Percentiles rank a stretch among this genome's conserved stretches.
Evolutionary conservation across 2,797 vertebrate genomes (phyloP).

Genomic region (Eulemur albifrons): DNA sequence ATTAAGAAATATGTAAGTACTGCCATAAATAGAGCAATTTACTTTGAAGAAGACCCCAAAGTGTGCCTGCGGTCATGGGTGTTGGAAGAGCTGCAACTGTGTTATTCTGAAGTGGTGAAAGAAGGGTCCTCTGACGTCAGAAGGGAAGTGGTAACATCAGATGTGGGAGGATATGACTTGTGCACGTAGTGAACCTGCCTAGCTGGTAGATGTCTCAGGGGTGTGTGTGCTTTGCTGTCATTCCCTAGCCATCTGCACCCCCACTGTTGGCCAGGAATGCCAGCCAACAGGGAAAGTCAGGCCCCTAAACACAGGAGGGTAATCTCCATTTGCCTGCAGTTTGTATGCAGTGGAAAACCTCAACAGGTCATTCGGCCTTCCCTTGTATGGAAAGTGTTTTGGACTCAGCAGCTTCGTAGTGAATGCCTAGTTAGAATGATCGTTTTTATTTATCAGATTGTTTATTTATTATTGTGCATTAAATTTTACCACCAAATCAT

Average conservation of each 20-base stretch:
- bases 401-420: background rate
- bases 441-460: background rate
- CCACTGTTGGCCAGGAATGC: background rate
- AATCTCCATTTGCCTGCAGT: background rate
- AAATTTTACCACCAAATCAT: background rate
- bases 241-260: background rate
- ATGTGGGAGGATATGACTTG: background rate
- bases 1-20: background rate
- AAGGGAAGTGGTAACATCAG: background rate
- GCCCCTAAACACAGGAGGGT: background rate
- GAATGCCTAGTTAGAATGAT: background rate
- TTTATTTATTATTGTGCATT: background rate
- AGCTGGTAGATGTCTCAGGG: accelerated
- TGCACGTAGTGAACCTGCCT: background rate
- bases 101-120: too few relatives aligned
- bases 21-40: background rate
- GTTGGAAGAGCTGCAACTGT: background rate
- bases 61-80: accelerated
- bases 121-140: background rate
- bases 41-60: background rate
- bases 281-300: background rate
- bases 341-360: background rate
- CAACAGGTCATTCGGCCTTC: background rate
- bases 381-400: background rate
- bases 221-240: background rate